Percentiles rank a stretch among this genome's conserved stretches.
These are phyloP conservation scores for Protonemura montana DNA, from an alignment of 2,888 invertebrate species.

Conservation along the genomic window DNA sequence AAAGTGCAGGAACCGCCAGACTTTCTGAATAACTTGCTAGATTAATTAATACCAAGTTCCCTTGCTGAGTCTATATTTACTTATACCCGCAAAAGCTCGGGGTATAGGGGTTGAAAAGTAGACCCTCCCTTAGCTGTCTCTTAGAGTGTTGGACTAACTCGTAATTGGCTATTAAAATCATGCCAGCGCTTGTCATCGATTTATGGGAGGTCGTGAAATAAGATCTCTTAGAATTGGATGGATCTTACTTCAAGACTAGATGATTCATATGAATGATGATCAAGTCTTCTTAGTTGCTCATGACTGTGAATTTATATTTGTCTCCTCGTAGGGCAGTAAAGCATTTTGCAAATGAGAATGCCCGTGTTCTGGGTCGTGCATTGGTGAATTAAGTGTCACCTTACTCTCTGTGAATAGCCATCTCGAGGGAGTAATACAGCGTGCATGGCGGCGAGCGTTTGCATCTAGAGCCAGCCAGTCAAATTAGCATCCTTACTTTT, in stretches of 20 bases:
- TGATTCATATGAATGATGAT: background rate
- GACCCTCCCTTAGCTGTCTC: background rate
- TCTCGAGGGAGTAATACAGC: background rate
- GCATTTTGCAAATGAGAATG: background rate
- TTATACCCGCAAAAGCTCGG: background rate
- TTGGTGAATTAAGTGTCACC: background rate
- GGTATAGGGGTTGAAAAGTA: background rate
- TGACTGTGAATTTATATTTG: background rate
- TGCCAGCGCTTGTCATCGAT: slow-evolving; percentile 21
- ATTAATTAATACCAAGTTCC: slow-evolving; percentile 37
- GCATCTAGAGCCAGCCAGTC: background rate
- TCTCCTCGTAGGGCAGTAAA: background rate
- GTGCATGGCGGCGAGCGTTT: background rate
- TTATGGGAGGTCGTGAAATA: slow-evolving; percentile 2
- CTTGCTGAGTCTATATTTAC: slow-evolving; percentile 25
- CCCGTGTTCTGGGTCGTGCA: background rate
- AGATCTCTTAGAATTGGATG: background rate
- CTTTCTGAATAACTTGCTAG: slow-evolving; percentile 23
- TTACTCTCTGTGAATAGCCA: background rate
- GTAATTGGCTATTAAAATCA: slow-evolving; percentile 31
- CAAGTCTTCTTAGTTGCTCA: background rate
- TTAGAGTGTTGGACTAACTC: slow-evolving; percentile 30
- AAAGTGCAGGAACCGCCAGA: slow-evolving; percentile 18
- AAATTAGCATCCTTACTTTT: background rate
- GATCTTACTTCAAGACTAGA: background rate